Evolutionary conservation across 2,113 vertebrate species (phyloP).

Genomic region (Hippopotamus amphibius): DNA sequence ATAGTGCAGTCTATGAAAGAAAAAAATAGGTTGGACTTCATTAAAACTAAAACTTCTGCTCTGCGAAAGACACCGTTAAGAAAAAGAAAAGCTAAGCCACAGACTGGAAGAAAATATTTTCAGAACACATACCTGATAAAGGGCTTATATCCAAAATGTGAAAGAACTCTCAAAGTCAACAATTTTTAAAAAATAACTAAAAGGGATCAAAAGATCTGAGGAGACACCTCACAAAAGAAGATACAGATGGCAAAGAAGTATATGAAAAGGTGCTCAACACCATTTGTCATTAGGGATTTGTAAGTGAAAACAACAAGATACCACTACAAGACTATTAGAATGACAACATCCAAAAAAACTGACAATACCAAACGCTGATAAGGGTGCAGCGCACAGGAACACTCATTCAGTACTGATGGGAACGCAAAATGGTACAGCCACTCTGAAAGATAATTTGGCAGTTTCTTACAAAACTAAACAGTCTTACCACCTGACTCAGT

Average conservation of each 20-base stretch:
- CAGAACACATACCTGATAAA: background rate
- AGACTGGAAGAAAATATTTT: background rate
- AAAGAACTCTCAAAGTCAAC: constrained; percentile 13
- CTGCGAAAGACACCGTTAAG: background rate
- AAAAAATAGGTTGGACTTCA: background rate
- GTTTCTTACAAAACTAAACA: background rate
- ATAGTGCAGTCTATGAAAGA: background rate
- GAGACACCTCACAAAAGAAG: background rate
- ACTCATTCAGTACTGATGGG: background rate
- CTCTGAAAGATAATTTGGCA: background rate
- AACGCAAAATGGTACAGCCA: background rate
- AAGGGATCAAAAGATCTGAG: background rate
- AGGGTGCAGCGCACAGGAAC: too few species aligned
- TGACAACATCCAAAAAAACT: background rate
- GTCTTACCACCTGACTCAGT: background rate
- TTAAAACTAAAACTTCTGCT: background rate
- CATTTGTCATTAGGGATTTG: background rate
- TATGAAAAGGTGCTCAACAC: background rate
- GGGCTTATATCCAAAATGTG: background rate
- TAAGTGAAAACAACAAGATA: background rate
- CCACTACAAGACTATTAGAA: background rate
- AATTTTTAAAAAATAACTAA: background rate
- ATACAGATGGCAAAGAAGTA: background rate
- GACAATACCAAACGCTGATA: background rate
- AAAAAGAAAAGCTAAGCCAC: background rate